Evolutionary conservation across 2,888 invertebrate species (phyloP).

Genomic region (Cabera pusaria): DNA sequence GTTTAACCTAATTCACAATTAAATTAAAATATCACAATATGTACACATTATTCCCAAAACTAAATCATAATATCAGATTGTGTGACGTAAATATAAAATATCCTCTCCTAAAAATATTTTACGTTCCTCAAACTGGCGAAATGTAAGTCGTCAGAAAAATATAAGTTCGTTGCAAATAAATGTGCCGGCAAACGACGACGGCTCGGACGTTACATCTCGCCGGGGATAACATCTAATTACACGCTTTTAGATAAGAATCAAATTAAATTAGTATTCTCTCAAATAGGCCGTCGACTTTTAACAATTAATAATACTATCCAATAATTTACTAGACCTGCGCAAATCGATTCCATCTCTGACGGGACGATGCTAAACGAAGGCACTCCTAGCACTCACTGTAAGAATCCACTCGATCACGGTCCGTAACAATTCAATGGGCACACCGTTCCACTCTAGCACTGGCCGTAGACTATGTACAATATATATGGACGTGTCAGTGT

Average conservation of each 20-base stretch:
- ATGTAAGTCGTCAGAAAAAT: slow-evolving; percentile 26
- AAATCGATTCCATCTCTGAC: slow-evolving; percentile 45
- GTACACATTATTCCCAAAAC: slow-evolving; percentile 74
- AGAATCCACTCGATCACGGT: slow-evolving; percentile 26
- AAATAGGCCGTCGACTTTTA: slow-evolving; percentile 48
- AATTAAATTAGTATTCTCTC: slow-evolving; percentile 43
- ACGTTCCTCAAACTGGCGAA: slow-evolving; percentile 40
- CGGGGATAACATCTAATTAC: slow-evolving; percentile 42
- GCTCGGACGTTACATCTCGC: slow-evolving; percentile 33
- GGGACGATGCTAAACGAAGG: slow-evolving; percentile 49
- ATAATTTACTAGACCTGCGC: slow-evolving; percentile 46
- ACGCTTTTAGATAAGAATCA: slow-evolving; percentile 33
- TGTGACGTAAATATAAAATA: slow-evolving; percentile 46
- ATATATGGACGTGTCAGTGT: neutral
- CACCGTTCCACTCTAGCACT: slow-evolving; percentile 32
- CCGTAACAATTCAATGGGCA: slow-evolving; percentile 43
- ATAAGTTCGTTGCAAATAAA: slow-evolving; percentile 6
- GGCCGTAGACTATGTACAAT: slow-evolving; percentile 5
- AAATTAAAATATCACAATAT: slow-evolving; percentile 83
- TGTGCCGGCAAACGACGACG: slow-evolving; percentile 24
- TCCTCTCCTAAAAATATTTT: slow-evolving; percentile 43
- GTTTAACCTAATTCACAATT: slow-evolving; percentile 73
- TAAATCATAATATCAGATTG: slow-evolving; percentile 68
- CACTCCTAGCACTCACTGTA: slow-evolving; percentile 51
- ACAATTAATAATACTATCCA: slow-evolving; percentile 61